Evolutionary conservation across 2,888 invertebrate genomes (phyloP).

Genomic region (Ceriagrion tenellum): DNA sequence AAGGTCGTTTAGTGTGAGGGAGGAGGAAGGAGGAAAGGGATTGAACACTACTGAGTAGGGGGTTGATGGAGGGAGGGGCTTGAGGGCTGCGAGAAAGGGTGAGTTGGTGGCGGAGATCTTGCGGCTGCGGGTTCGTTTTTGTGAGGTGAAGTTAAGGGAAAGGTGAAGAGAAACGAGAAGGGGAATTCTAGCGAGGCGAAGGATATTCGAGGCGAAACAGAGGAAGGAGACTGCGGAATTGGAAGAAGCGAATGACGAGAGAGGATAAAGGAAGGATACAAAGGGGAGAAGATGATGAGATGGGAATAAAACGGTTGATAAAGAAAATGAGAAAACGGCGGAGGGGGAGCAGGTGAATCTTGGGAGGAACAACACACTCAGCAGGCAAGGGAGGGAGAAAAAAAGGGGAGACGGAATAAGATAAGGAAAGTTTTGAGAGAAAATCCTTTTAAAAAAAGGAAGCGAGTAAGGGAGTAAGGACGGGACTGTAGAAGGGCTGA

Average conservation of each 20-base stretch:
- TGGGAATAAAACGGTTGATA: constrained; percentile 14
- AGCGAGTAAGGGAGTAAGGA: not conserved
- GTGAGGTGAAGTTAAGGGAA: not conserved
- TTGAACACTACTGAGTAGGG: not conserved
- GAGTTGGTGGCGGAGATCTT: not conserved
- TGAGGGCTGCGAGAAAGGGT: not conserved
- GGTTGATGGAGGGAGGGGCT: not conserved
- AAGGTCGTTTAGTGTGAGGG: not conserved
- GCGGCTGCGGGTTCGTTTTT: not conserved
- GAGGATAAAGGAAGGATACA: not conserved
- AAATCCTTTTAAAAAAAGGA: not conserved
- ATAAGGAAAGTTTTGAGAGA: not conserved
- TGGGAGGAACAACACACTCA: not conserved
- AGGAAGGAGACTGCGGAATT: not conserved
- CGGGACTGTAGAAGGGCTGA: not conserved
- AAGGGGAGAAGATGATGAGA: not conserved
- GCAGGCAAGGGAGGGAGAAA: not conserved
- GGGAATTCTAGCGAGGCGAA: no score
- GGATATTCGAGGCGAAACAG: not conserved
- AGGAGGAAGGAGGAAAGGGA: not conserved
- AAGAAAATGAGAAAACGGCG: not conserved
- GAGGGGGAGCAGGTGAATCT: not conserved
- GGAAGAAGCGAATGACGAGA: not conserved
- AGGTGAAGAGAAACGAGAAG: no score
- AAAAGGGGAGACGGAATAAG: not conserved